Conservation (phyloP, 2,113 vertebrate species). For the Heterochromis multidens region DNA sequence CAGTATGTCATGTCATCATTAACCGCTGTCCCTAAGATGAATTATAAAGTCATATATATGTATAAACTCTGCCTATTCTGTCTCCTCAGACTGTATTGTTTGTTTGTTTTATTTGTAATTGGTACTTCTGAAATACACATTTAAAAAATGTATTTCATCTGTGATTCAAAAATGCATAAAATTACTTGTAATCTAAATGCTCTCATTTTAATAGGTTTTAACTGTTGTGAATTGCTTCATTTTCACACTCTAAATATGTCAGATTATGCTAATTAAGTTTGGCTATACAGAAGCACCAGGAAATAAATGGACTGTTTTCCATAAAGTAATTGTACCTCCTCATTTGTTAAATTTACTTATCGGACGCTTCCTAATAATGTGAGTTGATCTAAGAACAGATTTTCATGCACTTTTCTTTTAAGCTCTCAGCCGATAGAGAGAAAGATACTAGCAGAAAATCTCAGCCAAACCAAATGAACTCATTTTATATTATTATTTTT, state of each 20-base stretch:
- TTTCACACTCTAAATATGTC: not conserved
- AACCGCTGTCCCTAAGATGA: not conserved
- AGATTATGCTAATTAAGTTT: not conserved
- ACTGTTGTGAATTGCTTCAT: not conserved
- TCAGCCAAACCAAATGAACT: not conserved
- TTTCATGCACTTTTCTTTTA: not conserved
- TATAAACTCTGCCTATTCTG: not conserved
- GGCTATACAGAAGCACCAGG: fast-evolving
- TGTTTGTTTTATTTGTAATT: not conserved
- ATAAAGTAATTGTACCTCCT: not conserved
- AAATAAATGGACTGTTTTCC: not conserved
- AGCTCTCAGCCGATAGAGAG: not conserved
- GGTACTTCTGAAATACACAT: not conserved
- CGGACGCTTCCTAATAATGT: not conserved
- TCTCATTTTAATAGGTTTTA: not conserved
- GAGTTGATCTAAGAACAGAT: not conserved
- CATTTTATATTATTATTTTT: no score
- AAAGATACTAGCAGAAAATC: not conserved
- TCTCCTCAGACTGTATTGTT: not conserved
- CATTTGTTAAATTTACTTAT: not conserved
- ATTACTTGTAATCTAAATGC: not conserved
- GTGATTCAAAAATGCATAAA: not conserved
- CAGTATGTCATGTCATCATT: not conserved
- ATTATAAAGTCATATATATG: not conserved
- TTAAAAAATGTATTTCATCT: not conserved